Evolutionary conservation across 1,140 invertebrate species (phyloP).

Genomic region (Meloidogyne floridensis): DNA sequence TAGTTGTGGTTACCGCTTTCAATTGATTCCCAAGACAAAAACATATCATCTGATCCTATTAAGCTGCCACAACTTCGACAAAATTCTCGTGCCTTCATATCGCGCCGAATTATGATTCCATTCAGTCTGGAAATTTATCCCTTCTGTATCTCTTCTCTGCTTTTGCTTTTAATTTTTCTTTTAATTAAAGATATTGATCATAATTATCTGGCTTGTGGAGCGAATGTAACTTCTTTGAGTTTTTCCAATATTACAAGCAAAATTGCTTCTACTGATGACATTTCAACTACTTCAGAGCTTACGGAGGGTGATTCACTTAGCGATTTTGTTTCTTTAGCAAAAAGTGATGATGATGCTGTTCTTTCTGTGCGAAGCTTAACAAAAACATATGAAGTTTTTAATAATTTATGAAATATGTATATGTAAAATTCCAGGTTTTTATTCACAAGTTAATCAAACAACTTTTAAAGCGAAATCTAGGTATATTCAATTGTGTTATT

Average conservation of each 20-base stretch:
- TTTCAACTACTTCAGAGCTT: not conserved
- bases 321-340: constrained; percentile 2
- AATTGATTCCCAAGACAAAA: constrained; percentile 65
- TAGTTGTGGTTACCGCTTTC: constrained; percentile 82
- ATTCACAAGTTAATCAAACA: constrained; percentile 94
- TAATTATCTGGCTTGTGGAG: constrained; percentile 62
- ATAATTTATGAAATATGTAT: not conserved
- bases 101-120: constrained; percentile 92
- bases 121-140: constrained; percentile 95
- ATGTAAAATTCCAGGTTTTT: constrained; percentile 74
- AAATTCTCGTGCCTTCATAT: constrained; percentile 76
- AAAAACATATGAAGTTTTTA: constrained; percentile 10
- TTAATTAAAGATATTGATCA: constrained; percentile 53
- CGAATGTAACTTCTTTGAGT: constrained; percentile 44
- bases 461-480: constrained; percentile 88
- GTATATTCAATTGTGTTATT: constrained; percentile 64
- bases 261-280: constrained; percentile 8
- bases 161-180: not conserved
- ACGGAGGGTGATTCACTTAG: not conserved
- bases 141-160: constrained; percentile 73
- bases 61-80: constrained; percentile 76
- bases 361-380: constrained; percentile 3
- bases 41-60: not conserved
- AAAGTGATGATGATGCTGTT: not conserved
- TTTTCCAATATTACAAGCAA: not conserved